These are phyloP conservation scores for Corydoras maculifer DNA, from an alignment of 2,113 vertebrate species.

Conservation along the genomic window DNA sequence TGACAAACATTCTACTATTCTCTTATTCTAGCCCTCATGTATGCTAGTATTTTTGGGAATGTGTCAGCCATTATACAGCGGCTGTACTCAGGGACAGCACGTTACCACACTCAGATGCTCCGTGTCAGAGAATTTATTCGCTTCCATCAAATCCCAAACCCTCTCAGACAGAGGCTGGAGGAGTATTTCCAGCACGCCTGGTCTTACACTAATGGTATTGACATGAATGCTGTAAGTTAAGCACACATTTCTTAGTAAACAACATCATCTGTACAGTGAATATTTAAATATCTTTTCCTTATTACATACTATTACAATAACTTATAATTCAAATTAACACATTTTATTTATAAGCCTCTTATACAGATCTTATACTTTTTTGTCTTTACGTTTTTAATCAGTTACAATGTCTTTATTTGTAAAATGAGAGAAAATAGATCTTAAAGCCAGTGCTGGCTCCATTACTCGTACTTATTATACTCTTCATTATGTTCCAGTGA, in stretches of 20 bases:
- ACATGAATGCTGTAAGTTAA: constrained; percentile 79
- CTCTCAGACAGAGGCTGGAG: constrained; percentile 74
- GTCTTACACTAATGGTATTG: constrained; percentile 84
- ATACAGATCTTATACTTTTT: neutral
- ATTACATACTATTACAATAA: too few species aligned
- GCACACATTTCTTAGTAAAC: neutral
- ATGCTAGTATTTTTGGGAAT: constrained; percentile 86
- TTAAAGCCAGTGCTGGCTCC: constrained; percentile 1
- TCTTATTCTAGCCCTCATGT: constrained; percentile 75
- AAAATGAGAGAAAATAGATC: constrained; percentile 5
- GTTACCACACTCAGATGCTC: constrained; percentile 86
- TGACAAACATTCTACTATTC: neutral
- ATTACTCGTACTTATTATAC: constrained; percentile 13
- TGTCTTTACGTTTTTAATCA: neutral
- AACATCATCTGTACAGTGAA: too few species aligned
- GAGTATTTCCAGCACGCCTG: constrained; percentile 83
- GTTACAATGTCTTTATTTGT: neutral
- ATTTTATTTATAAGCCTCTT: too few species aligned
- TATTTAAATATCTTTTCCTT: too few species aligned
- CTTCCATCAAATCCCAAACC: constrained; percentile 83
- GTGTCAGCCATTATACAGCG: constrained; percentile 87
- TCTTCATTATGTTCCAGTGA: constrained; percentile 15
- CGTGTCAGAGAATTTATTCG: constrained; percentile 77
- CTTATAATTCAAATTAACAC: too few species aligned
- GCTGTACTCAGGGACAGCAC: constrained; percentile 79